Base-by-base conservation (phyloP, 1,140 invertebrate genomes). In the Colletes latitarsis region DNA sequence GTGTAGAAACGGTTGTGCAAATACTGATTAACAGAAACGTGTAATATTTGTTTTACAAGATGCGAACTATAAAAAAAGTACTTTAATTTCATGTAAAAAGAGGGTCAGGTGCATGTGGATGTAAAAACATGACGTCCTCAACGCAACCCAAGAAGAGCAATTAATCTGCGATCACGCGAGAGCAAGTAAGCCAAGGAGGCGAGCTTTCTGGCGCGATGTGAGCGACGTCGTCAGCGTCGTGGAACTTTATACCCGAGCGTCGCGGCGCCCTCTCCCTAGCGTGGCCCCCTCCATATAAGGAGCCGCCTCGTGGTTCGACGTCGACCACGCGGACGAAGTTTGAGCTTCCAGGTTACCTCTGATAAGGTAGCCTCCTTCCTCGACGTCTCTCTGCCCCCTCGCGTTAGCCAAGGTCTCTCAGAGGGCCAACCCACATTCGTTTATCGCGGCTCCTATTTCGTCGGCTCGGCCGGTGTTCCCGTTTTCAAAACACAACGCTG, bases 281-380 rank as follows among this genome's bases (percentile, higher is more conserved):
- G 21, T 43, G 67, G 63, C 77, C 67, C 88, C 85, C 88, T 82
- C 91, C 91, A 92, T 91, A 92, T 92, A 92, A 91, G 92, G 91
- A 82, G 89, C 52, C 90, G 79, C 81, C 79, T 77, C 85, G 77
- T 82, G 67, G 85, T 75, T 76, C 73, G 62, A 77, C 69, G 64
- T 70, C 66, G 70, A 15, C 75, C 39, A 74, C 84, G 58, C 81
- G 57, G 53, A 19, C n/a, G 62, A 58, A 76, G 55, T 21, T 69
- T 84, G 6, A 70, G 57, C 55, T 60, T 86, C 55, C 75, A 72
- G 71, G 49, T 63, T 69, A 41, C 15, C 52, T 58, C 58, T 77
- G 78, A 82, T 85, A 85, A 85, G 72, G 55, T 43, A 67, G 19
- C 41, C 72, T 72, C 57, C 53, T 81, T 82, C 53, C 39, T 64